Conservation (phyloP, 2,113 vertebrate genomes). For the Zapus hudsonius region DNA sequence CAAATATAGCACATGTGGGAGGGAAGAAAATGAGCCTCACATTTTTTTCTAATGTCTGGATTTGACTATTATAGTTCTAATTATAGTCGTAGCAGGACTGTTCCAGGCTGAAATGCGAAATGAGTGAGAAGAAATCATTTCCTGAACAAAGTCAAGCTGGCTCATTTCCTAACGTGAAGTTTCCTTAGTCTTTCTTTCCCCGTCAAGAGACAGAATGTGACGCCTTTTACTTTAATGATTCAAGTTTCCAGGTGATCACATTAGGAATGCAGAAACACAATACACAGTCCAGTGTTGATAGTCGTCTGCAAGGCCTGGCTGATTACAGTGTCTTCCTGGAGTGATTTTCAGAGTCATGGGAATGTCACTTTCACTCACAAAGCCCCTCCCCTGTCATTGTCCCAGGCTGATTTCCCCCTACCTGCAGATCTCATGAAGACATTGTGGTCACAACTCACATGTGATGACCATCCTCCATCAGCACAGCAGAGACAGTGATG, state of each 20-base stretch:
- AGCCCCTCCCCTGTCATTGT: not conserved
- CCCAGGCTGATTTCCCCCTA: not conserved
- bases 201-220: constrained; percentile 23
- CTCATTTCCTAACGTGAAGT: constrained; percentile 45
- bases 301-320: not conserved
- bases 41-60: constrained; percentile 44
- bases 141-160: not conserved
- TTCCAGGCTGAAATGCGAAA: constrained; percentile 54
- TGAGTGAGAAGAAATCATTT: constrained; percentile 57
- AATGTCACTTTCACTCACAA: not conserved
- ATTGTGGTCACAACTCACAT: not conserved
- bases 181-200: constrained; percentile 2
- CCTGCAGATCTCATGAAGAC: not conserved
- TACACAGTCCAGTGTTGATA: not conserved
- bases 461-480: not conserved
- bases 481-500: not conserved
- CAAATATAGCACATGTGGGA: constrained; percentile 35
- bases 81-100: constrained; percentile 3
- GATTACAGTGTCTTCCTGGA: not conserved
- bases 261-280: constrained; percentile 57
- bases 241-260: constrained; percentile 56
- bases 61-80: constrained; percentile 66
- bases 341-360: constrained; percentile 5
- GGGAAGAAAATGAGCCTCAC: not conserved
- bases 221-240: constrained; percentile 55